A percentile compares a stretch with the other conserved stretches of the same genome.
phyloP scores from a whole-genome alignment of 2,888 invertebrate genomes.

The Cynaeus angustus region DNA sequence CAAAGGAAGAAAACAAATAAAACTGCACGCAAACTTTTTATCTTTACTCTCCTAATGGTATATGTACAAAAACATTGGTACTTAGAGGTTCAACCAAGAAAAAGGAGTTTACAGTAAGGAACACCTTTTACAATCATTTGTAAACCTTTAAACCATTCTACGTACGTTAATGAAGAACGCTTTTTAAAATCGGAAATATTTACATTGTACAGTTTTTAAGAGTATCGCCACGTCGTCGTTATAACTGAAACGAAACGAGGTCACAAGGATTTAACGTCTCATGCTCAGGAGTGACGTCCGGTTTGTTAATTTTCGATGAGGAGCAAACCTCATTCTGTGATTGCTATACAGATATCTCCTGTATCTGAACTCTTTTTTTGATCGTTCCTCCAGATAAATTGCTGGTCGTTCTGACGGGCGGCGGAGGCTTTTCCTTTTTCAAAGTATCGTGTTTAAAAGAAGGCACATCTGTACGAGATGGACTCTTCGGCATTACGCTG shows the following conservation, averaged over 20 bases:
- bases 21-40: not conserved
- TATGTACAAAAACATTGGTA: slow-evolving; percentile 49
- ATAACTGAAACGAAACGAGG: slow-evolving; percentile 69
- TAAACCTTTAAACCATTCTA: slow-evolving; percentile 21
- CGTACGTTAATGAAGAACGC: slow-evolving; percentile 13
- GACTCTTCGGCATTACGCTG: slow-evolving; percentile 68
- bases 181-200: slow-evolving; percentile 23
- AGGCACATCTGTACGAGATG: slow-evolving; percentile 61
- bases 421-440: slow-evolving; percentile 67
- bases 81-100: slow-evolving; percentile 3
- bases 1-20: not conserved
- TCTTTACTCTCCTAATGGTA: slow-evolving; percentile 39
- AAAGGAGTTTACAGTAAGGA: slow-evolving; percentile 37
- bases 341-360: slow-evolving; percentile 85
- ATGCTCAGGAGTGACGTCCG: slow-evolving; percentile 64
- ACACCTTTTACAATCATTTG: slow-evolving; percentile 29
- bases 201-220: slow-evolving; percentile 13
- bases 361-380: slow-evolving; percentile 87
- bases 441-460: slow-evolving; percentile 58
- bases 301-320: slow-evolving; percentile 53
- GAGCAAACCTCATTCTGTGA: slow-evolving; percentile 61
- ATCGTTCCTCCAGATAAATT: slow-evolving; percentile 72
- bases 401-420: slow-evolving; percentile 69
- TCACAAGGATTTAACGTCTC: slow-evolving; percentile 65
- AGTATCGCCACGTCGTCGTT: slow-evolving; percentile 62